Base-by-base conservation (phyloP, 2,888 invertebrate species). In the Hermaeophaga mercurialis region DNA sequence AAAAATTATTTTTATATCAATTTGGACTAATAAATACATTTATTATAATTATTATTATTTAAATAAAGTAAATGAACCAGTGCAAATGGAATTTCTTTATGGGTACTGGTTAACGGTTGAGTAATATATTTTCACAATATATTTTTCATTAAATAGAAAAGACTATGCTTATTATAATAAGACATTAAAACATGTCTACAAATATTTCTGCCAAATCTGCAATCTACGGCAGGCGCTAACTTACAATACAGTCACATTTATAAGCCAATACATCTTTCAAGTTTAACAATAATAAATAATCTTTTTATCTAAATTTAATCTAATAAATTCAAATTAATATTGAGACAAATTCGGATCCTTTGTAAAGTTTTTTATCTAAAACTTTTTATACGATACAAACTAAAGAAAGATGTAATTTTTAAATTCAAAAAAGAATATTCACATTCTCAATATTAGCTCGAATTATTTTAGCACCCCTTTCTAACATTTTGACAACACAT, bases 101-200 rank as follows among this genome's bases (percentile, higher is more conserved):
- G 11, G 12, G 12, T 39, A 39, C 12, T 39, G 39, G 39, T 39
- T 39, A 39, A 39, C 39, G n/a, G 18, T 39, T 39, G n/a, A 19
- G 12, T 15, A 39, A 39, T 43, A 24, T 14, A 26, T 43, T 8
- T 36, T 36, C 36, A 36, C 36, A 36, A 17, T 36, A 8, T 5
- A 3, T 3, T 33, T 15, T 36, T 18, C 26, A 12, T 15, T 39
- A 39, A 12, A 41, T 15, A 43, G 24, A 43, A 43, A 43, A 43
- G 12, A 43, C 14, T 43, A 43, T 14, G 11, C 24, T 43, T 24
- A 22, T 41, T 19, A 22, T 41, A 41, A 9, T 18, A 24, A 43
- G 43, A 43, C 43, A 43, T 43, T 43, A 43, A 43, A 43, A 43
- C 43, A 43, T 43, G 43, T 43, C 43, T 43, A 43, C 43, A 24